Evolutionary conservation across 2,797 vertebrate genomes (phyloP).

Genomic region (Phataginus tetradactyla): DNA sequence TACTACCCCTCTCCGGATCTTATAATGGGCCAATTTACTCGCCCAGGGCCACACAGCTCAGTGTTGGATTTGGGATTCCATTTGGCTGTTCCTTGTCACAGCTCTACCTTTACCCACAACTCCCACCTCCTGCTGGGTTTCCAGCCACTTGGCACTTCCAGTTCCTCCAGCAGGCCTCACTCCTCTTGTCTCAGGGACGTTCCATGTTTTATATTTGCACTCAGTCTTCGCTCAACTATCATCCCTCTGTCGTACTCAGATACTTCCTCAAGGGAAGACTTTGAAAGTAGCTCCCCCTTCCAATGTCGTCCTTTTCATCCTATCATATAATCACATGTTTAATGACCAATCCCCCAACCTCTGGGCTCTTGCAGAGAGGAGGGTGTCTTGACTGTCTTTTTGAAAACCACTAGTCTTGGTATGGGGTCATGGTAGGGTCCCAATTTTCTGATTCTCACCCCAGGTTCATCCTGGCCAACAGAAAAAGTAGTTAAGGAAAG

Average conservation of each 20-base stretch:
- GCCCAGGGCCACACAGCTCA: background rate
- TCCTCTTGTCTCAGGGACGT: background rate
- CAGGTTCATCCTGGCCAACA: conserved; percentile 1
- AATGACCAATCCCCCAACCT: background rate
- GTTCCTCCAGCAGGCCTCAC: background rate
- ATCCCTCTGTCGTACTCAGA: background rate
- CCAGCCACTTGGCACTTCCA: background rate
- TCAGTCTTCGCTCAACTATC: background rate
- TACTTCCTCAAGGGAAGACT: background rate
- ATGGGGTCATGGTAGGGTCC: background rate
- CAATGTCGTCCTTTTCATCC: background rate
- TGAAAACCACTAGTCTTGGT: background rate
- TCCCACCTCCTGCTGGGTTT: background rate
- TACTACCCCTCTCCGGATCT: background rate
- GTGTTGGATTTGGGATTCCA: background rate
- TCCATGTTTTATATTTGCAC: background rate
- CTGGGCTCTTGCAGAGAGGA: background rate
- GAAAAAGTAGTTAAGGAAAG: background rate
- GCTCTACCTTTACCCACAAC: background rate
- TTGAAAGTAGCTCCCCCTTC: background rate
- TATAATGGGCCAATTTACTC: background rate
- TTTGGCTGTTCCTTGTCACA: background rate
- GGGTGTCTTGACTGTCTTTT: background rate
- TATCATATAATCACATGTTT: background rate
- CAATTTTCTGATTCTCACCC: conserved; percentile 30